These are phyloP conservation scores for Chouioia cunea DNA, from an alignment of 2,888 invertebrate species.

Conservation along the genomic window DNA sequence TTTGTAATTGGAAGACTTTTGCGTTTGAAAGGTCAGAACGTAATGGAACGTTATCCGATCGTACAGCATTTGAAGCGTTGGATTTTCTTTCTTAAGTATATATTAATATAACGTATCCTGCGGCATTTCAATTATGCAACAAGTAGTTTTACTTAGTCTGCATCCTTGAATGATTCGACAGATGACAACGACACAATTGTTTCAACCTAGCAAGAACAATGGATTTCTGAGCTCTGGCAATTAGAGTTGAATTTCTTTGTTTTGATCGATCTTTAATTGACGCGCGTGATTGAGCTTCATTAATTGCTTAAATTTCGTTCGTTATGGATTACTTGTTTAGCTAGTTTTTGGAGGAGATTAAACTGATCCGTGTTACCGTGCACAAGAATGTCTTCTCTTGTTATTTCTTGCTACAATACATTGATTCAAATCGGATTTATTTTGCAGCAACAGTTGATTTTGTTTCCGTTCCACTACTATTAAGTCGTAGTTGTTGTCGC, in stretches of 20 bases:
- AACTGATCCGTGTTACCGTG: background rate
- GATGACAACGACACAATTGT: conserved; percentile 31
- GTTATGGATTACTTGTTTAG: background rate
- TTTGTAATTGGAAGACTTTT: too few relatives aligned
- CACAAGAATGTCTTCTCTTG: too few relatives aligned
- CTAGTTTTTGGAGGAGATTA: conserved; percentile 12
- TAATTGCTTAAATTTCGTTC: conserved; percentile 27
- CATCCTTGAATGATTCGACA: conserved; percentile 38
- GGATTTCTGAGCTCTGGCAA: conserved; percentile 35
- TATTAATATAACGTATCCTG: conserved; percentile 7
- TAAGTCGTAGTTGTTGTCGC: background rate
- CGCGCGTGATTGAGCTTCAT: conserved; percentile 22
- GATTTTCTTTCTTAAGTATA: too few relatives aligned
- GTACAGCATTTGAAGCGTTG: too few relatives aligned
- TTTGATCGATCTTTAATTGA: conserved; percentile 4
- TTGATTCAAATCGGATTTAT: background rate
- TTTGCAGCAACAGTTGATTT: conserved; percentile 2
- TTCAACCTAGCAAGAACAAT: conserved; percentile 35
- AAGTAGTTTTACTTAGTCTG: conserved; percentile 42
- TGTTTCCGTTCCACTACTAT: conserved; percentile 10
- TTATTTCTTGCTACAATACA: too few relatives aligned
- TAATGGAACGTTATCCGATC: too few relatives aligned
- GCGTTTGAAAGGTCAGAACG: too few relatives aligned
- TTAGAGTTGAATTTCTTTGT: conserved; percentile 26
- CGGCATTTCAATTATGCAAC: conserved; percentile 36